A percentile compares a stretch with the other conserved stretches of the same genome.
phyloP scores from a whole-genome alignment of 2,113 vertebrate genomes.

The Hiodon tergisus region DNA sequence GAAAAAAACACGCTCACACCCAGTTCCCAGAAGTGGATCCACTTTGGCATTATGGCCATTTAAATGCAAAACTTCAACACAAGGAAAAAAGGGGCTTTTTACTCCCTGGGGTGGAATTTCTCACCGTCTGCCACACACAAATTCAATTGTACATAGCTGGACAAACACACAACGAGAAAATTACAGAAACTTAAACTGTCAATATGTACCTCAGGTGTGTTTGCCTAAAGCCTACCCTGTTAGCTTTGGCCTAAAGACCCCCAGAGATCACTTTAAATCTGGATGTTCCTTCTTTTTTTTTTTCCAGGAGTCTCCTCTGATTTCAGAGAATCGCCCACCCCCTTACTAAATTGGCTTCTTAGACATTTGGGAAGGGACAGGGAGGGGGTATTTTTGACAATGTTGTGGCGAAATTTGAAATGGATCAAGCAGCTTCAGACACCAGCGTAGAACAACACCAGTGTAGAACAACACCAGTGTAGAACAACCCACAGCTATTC shows the following conservation, averaged over 20 bases:
- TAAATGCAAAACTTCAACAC: slow-evolving; percentile 11
- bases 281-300: neutral
- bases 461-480: no score
- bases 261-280: neutral
- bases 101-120: slow-evolving; percentile 12
- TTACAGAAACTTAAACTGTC: slow-evolving; percentile 15
- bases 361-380: no score
- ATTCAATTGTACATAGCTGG: slow-evolving; percentile 37
- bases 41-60: slow-evolving; percentile 8
- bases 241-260: slow-evolving; percentile 13
- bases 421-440: no score
- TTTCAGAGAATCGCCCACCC: no score
- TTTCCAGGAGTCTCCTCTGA: slow-evolving; percentile 8
- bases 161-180: slow-evolving; percentile 27
- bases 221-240: slow-evolving; percentile 13
- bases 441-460: no score
- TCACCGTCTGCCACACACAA: slow-evolving; percentile 38
- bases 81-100: slow-evolving; percentile 11
- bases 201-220: slow-evolving; percentile 10
- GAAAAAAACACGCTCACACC: slow-evolving; percentile 3
- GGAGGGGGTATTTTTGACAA: no score
- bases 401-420: no score
- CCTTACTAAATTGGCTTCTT: no score
- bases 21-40: neutral
- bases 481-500: no score